Evolutionary conservation across 1,140 invertebrate genomes (phyloP).

Genomic region (Tetramorium parvispinum): DNA sequence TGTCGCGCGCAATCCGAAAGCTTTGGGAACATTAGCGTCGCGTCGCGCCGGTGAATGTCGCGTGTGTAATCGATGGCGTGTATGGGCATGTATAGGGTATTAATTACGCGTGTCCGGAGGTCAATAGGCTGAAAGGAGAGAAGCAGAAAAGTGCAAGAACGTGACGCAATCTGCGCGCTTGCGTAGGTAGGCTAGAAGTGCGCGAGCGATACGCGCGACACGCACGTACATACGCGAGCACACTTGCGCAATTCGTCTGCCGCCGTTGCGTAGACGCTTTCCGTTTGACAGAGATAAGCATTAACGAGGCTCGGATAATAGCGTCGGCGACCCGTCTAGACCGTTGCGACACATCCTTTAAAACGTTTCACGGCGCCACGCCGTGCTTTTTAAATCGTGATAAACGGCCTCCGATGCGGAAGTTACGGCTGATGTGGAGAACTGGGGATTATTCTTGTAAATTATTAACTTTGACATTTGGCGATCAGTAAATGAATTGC

Average conservation of each 20-base stretch:
- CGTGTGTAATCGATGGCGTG: background rate
- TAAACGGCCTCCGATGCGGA: slow-evolving; percentile 7
- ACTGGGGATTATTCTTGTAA: background rate
- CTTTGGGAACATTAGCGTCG: slow-evolving; percentile 20
- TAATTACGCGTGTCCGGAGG: slow-evolving; percentile 56
- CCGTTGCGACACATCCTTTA: slow-evolving; percentile 75
- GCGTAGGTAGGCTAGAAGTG: slow-evolving; percentile 22
- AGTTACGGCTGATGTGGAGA: background rate
- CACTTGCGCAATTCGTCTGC: slow-evolving; percentile 70
- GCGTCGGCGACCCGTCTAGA: slow-evolving; percentile 74
- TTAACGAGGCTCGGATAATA: slow-evolving; percentile 78
- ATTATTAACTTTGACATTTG: background rate
- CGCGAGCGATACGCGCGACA: background rate
- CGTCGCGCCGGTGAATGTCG: background rate
- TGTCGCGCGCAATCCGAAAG: slow-evolving; percentile 2
- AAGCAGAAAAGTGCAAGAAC: slow-evolving; percentile 47
- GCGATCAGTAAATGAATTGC: background rate
- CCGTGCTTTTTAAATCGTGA: slow-evolving; percentile 20
- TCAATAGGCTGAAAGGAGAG: slow-evolving; percentile 50
- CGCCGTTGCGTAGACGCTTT: slow-evolving; percentile 68
- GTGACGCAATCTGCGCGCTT: slow-evolving; percentile 42
- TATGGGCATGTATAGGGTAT: slow-evolving; percentile 36
- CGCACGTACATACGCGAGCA: slow-evolving; percentile 6
- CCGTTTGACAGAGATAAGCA: slow-evolving; percentile 77
- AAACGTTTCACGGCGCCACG: slow-evolving; percentile 52